Evolutionary conservation across 2,113 vertebrate genomes (phyloP).

Genomic region (Paramormyrops kingsleyae): DNA sequence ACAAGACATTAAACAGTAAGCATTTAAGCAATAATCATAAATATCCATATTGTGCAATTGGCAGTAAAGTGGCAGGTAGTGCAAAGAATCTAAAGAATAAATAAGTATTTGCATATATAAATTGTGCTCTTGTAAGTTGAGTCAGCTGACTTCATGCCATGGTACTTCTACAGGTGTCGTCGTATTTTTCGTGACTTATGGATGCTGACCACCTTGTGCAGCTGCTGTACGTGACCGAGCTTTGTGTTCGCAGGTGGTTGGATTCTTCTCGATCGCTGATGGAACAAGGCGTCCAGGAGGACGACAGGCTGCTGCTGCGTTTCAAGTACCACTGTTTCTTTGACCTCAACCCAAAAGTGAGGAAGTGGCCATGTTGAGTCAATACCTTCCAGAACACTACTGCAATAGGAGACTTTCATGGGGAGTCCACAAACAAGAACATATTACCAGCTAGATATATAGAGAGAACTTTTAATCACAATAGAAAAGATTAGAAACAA

Average conservation of each 20-base stretch:
- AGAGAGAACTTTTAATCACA: background rate
- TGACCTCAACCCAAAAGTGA: slow-evolving; percentile 95
- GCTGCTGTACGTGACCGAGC: slow-evolving; percentile 7
- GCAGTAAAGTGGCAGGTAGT: background rate
- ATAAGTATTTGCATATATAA: background rate
- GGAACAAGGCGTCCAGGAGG: slow-evolving; percentile 85
- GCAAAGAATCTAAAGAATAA: background rate
- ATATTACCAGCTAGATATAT: background rate
- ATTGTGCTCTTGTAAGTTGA: background rate
- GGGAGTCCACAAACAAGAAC: background rate
- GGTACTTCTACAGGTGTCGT: background rate
- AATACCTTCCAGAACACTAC: background rate
- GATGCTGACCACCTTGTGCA: too few species aligned
- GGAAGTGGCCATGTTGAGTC: background rate
- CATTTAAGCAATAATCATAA: background rate
- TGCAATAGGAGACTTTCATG: background rate
- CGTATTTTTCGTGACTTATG: background rate
- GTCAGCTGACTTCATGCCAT: background rate
- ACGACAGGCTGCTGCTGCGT: slow-evolving; percentile 80
- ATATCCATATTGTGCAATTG: background rate
- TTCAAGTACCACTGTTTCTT: slow-evolving; percentile 98
- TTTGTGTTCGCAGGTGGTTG: slow-evolving; percentile 72
- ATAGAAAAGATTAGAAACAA: background rate
- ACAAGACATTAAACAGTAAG: background rate
- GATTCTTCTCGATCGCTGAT: slow-evolving; percentile 92